Evolutionary conservation across 2,797 vertebrate species (phyloP), one percentile per base, ranked within the genome.

Genomic region (Ambastaia sidthimunki): DNA sequence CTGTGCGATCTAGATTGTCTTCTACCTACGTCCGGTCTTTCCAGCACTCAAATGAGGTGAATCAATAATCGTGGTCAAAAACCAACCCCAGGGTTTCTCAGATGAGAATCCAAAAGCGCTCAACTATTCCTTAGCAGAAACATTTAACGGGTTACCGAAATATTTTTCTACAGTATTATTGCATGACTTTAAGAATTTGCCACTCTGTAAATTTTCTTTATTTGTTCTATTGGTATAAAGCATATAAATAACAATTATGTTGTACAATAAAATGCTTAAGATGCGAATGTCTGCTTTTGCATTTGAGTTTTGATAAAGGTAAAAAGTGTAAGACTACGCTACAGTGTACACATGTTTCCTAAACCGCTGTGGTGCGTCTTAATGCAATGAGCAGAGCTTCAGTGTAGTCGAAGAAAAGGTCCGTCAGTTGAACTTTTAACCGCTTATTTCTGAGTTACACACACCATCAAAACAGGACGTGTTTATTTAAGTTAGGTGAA

Each of bases 211-310:
- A 90, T 80, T 66, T 55, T 57, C 60, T 47, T 72, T 21, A 66
- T 72, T 48, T 84, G 66, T 90, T 85, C 76, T 73, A 74, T 86
- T 87, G 87, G 83, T 81, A 86, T 90, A 85, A 85, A 87, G 69
- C 80, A 77, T 87, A 87, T 74, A 81, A 85, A 87, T 83, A 78
- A 87, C 77, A 76, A 83, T 85, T 87, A 84, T 88, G 78, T 87
- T 91, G 86, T 87, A 89, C 80, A 92, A 92, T 92, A 92, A 91
- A 92, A 86, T 63, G 83, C 85, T 89, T 80, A 89, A 77, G 83
- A 87, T 89, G 84, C 85, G 84, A 84, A 84, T 70, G 62, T 80
- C 73, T 84, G 78, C 63, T 69, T 48, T 37, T 63, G 75, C 23
- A 41, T 68, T 60, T 57, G 62, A 67, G 34, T 6, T 1, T 48